These are phyloP conservation scores for Oenanthe melanoleuca DNA, from an alignment of 2,113 vertebrate genomes.

Conservation along the genomic window DNA sequence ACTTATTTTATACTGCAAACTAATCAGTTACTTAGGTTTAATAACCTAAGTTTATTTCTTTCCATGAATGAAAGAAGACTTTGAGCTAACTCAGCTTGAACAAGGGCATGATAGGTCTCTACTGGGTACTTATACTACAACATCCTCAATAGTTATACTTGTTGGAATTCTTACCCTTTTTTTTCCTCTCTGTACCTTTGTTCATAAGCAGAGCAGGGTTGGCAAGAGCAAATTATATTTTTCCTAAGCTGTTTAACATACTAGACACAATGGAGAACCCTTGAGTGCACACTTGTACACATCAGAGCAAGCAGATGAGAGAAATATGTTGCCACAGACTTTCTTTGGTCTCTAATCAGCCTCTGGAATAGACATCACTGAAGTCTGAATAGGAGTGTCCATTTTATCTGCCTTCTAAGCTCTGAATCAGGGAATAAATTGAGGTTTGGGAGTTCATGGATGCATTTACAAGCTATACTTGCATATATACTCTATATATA, in stretches of 20 bases:
- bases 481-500: not conserved
- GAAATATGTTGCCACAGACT: not conserved
- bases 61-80: conserved; percentile 11
- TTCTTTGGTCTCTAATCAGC: not conserved
- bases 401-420: not conserved
- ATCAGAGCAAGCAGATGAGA: not conserved
- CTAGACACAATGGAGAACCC: not conserved
- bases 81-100: not conserved
- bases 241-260: not conserved
- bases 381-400: not conserved
- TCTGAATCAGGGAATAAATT: not conserved
- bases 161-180: not conserved
- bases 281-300: not conserved
- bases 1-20: conserved; percentile 20
- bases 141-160: not conserved
- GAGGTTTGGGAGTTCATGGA: not conserved
- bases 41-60: not conserved
- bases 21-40: not conserved
- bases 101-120: not conserved
- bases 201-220: not conserved
- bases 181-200: not conserved
- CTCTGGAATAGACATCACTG: not conserved
- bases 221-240: not conserved
- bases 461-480: not conserved
- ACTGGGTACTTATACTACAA: not conserved